Evolutionary conservation across 2,888 invertebrate species (phyloP).

Genomic region (Hermaeophaga mercurialis): DNA sequence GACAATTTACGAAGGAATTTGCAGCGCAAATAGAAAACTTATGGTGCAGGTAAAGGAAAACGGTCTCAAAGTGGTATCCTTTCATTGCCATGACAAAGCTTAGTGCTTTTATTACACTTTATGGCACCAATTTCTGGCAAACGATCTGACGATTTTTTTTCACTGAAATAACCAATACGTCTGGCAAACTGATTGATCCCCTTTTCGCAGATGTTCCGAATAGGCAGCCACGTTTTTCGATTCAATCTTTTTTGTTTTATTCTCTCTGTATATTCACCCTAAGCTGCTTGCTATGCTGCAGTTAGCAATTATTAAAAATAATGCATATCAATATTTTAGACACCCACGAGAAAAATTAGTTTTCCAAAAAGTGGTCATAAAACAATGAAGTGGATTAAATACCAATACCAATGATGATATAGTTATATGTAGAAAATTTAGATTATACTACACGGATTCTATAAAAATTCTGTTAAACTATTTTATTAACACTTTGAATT

Average conservation of each 20-base stretch:
- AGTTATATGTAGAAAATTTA: too few species aligned
- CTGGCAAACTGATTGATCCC: constrained; percentile 17
- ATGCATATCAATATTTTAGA: too few species aligned
- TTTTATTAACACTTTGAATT: too few species aligned
- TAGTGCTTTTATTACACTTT: constrained; percentile 13
- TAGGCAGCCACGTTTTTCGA: constrained; percentile 4
- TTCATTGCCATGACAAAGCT: constrained; percentile 3
- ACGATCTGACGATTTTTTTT: constrained; percentile 14
- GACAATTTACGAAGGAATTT: not conserved
- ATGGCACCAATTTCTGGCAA: constrained; percentile 13
- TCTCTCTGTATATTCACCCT: not conserved
- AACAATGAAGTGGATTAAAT: too few species aligned
- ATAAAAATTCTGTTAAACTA: too few species aligned
- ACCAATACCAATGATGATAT: too few species aligned
- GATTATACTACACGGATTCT: too few species aligned
- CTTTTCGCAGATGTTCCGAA: constrained; percentile 16
- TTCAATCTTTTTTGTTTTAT: not conserved
- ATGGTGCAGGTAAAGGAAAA: constrained; percentile 1
- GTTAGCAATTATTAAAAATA: constrained; percentile 6
- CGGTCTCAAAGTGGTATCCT: not conserved
- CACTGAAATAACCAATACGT: constrained; percentile 16
- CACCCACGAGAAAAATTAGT: too few species aligned
- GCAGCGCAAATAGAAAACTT: not conserved
- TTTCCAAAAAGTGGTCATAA: too few species aligned
- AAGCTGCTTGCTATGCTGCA: not conserved